These are phyloP conservation scores for Emydura subglobosa DNA, from an alignment of 2,113 vertebrate species.

Conservation along the genomic window DNA sequence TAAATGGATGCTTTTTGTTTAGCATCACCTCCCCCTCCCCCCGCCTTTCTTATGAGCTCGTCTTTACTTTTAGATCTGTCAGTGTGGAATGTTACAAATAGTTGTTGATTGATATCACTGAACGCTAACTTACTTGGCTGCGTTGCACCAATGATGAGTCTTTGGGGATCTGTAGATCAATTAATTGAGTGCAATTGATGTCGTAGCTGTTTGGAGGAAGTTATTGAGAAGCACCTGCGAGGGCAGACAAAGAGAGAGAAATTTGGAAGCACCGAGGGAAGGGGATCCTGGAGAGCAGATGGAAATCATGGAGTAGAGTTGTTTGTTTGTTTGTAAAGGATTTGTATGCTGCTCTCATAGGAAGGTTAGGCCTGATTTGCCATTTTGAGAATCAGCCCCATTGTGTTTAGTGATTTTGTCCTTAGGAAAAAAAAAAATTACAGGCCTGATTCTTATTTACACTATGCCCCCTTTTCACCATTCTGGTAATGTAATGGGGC, in stretches of 20 bases:
- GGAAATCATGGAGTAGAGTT: neutral
- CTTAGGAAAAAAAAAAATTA: neutral
- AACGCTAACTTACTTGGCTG: conserved; percentile 67
- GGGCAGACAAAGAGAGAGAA: neutral
- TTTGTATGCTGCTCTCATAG: conserved; percentile 9
- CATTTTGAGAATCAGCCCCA: neutral
- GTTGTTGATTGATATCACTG: conserved; percentile 70
- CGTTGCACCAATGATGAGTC: conserved; percentile 67
- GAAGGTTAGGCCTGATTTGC: neutral
- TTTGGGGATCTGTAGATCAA: conserved; percentile 71
- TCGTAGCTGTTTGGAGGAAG: conserved; percentile 49
- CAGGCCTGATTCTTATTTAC: neutral
- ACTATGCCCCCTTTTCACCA: neutral
- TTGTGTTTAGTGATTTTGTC: neutral
- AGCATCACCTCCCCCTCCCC: neutral
- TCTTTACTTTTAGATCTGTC: conserved; percentile 65
- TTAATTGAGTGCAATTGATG: conserved; percentile 66
- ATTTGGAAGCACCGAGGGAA: neutral
- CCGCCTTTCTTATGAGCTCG: conserved; percentile 60
- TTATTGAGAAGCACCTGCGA: conserved; percentile 48
- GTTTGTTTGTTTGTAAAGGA: neutral
- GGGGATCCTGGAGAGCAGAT: neutral
- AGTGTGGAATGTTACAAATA: conserved; percentile 58
- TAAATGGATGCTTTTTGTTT: conserved; percentile 70
- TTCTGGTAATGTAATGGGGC: neutral